Conservation (phyloP, 2,113 vertebrate genomes). For the Catharus minimus region DNA sequence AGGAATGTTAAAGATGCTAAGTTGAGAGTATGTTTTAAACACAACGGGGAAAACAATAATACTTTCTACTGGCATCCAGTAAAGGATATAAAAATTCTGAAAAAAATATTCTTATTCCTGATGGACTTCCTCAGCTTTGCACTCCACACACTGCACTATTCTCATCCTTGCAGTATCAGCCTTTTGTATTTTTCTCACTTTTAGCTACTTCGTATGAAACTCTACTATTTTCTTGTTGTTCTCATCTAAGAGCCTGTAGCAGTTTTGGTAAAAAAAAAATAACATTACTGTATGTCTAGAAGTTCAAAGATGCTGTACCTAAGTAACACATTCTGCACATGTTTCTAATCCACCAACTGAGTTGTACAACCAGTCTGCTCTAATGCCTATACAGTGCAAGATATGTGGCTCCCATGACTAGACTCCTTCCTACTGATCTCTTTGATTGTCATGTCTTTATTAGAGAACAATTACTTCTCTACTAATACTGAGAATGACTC, state of each 20-base stretch:
- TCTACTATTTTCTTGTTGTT: background rate
- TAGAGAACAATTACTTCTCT: constrained; percentile 17
- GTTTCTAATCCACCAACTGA: background rate
- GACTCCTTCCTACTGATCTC: background rate
- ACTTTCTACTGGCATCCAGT: background rate
- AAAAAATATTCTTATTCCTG: background rate
- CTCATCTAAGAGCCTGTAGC: background rate
- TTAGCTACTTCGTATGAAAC: background rate
- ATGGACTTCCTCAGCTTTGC: background rate
- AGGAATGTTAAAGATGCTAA: background rate
- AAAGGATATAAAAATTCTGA: background rate
- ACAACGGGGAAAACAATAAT: background rate
- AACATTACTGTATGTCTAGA: background rate
- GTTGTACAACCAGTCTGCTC: background rate
- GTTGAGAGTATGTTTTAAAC: background rate
- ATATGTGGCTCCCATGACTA: background rate
- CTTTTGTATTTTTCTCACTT: background rate
- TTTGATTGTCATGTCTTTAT: constrained; percentile 24
- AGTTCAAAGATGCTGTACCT: background rate
- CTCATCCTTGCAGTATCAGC: background rate
- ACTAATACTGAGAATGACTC: background rate
- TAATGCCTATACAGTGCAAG: background rate
- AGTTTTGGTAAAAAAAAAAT: background rate
- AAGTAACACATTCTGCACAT: background rate
- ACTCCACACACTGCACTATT: background rate